Conservation (phyloP, 2,888 invertebrate genomes). For the Rhodophaea formosa region DNA sequence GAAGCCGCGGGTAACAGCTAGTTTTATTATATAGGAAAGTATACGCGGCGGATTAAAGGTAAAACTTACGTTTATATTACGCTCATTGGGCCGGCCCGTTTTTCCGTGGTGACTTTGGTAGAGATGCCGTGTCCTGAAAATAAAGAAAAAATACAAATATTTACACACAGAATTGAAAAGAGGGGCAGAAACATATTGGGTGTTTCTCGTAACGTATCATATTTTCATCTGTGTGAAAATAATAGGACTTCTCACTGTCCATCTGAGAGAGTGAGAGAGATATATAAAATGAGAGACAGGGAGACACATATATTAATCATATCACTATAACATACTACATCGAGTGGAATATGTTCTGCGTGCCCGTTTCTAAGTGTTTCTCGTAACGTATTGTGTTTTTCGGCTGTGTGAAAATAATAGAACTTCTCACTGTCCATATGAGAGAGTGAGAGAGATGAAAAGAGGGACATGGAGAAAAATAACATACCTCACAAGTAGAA, state of each 20-base stretch:
- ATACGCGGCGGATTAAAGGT: too few species aligned
- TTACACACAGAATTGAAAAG: too few species aligned
- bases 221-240: constrained; percentile 68
- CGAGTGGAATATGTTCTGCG: constrained; percentile 27
- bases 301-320: too few species aligned
- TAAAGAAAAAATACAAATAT: too few species aligned
- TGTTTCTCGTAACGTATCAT: constrained; percentile 60
- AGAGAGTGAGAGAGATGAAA: too few species aligned
- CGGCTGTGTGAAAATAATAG: constrained; percentile 72
- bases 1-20: too few species aligned
- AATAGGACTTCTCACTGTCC: constrained; percentile 77
- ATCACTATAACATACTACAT: constrained; percentile 41
- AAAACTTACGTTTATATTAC: not conserved
- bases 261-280: constrained; percentile 26
- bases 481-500: constrained; percentile 40
- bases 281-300: too few species aligned
- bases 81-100: not conserved
- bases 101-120: constrained; percentile 1
- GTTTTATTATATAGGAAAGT: too few species aligned
- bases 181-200: too few species aligned
- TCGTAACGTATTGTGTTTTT: constrained; percentile 56
- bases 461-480: too few species aligned
- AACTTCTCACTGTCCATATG: constrained; percentile 73
- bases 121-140: not conserved
- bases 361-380: constrained; percentile 53